A percentile compares a stretch with the other conserved stretches of the same genome.
phyloP scores from a whole-genome alignment of 2,888 invertebrate genomes.

The Terebella lapidaria region DNA sequence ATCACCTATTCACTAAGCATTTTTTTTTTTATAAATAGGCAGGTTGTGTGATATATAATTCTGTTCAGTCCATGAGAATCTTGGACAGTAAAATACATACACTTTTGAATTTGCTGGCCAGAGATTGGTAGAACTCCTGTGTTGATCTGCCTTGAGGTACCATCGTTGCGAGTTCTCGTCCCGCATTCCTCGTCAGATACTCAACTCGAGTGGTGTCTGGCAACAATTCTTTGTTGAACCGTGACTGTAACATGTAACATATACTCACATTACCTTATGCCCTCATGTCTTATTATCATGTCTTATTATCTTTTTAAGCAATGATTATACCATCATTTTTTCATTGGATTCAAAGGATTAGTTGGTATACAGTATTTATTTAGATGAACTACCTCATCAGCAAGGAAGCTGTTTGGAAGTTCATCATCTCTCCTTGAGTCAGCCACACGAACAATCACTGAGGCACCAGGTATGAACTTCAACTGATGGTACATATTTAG shows the following conservation, averaged over 20 bases:
- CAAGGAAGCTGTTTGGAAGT: too few relatives aligned
- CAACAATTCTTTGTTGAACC: constrained; percentile 35
- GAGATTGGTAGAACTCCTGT: constrained; percentile 37
- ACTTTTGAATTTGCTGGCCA: constrained; percentile 45
- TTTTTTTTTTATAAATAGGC: too few relatives aligned
- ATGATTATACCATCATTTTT: too few relatives aligned
- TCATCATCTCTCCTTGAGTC: constrained; percentile 48
- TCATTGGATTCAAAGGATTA: too few relatives aligned
- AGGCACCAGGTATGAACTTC: constrained; percentile 40
- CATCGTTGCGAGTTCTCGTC: constrained; percentile 34
- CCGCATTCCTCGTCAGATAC: constrained; percentile 28
- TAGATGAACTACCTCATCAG: too few relatives aligned
- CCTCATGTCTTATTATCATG: background rate
- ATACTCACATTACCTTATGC: too few relatives aligned
- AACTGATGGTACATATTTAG: constrained; percentile 28
- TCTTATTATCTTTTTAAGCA: too few relatives aligned
- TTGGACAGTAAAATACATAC: constrained; percentile 28
- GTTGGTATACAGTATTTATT: too few relatives aligned
- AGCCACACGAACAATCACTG: constrained; percentile 41
- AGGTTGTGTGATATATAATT: too few relatives aligned
- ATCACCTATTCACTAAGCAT: too few relatives aligned
- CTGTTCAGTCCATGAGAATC: too few relatives aligned
- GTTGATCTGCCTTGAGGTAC: constrained; percentile 41
- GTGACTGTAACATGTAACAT: constrained; percentile 5
- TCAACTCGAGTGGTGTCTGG: constrained; percentile 31